phyloP scores from a whole-genome alignment of 2,113 vertebrate species.

The Neogale vison region DNA sequence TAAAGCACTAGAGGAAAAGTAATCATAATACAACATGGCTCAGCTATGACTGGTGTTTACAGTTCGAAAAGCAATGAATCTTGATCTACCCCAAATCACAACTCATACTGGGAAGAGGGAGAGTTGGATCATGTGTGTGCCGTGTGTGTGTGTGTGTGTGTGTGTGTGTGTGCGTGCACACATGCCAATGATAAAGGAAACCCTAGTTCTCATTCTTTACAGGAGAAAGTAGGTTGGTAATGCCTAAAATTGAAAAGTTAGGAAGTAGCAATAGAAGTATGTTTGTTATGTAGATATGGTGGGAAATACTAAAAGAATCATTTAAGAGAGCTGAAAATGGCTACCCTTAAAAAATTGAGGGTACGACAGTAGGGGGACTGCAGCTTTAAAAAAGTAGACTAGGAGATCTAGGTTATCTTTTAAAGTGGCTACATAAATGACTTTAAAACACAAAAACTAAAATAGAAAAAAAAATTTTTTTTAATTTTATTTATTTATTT shows the following conservation, averaged over 20 bases:
- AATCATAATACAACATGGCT: neutral
- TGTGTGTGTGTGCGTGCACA: rapidly evolving
- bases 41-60: neutral
- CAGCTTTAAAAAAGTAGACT: neutral
- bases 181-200: neutral
- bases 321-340: neutral
- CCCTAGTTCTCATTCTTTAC: neutral
- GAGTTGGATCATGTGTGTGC: neutral
- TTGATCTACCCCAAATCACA: neutral
- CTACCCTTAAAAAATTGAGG: neutral
- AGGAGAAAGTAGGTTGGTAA: neutral
- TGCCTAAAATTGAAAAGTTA: neutral
- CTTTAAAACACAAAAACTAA: conserved; percentile 10
- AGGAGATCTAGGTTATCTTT: neutral
- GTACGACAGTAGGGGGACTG: neutral
- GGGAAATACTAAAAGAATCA: neutral
- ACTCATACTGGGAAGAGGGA: neutral
- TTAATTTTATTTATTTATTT: too few relatives aligned
- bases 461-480: neutral
- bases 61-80: conserved; percentile 4
- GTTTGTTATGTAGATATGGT: neutral
- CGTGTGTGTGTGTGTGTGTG: neutral
- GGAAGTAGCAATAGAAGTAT: neutral
- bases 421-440: neutral
- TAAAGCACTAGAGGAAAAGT: conserved; percentile 18